Conservation (phyloP, 1,140 invertebrate genomes). For the Ephestia elutella region DNA sequence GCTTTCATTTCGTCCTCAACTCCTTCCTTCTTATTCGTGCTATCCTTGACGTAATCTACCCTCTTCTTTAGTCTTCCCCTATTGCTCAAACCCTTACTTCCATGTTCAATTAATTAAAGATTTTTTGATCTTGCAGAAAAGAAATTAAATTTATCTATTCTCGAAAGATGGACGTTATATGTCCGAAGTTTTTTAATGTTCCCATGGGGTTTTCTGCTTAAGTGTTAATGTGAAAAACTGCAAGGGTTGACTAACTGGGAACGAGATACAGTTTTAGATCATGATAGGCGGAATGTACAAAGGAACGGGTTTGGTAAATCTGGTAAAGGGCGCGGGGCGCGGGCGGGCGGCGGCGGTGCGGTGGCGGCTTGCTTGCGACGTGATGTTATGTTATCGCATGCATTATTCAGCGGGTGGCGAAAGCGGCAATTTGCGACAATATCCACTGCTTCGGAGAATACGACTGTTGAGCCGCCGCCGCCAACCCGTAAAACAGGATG, state of each 20-base stretch:
- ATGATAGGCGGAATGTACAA: constrained; percentile 23
- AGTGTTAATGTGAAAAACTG: not conserved
- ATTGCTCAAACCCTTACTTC: too few species aligned
- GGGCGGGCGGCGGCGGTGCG: constrained; percentile 16
- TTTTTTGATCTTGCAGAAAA: not conserved
- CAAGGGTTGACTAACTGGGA: not conserved
- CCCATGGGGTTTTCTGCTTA: too few species aligned
- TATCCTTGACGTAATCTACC: too few species aligned
- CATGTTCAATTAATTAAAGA: too few species aligned
- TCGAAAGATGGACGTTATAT: too few species aligned
- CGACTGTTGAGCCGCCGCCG: constrained; percentile 61
- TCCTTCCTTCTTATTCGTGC: too few species aligned
- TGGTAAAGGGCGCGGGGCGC: constrained; percentile 14
- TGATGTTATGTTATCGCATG: constrained; percentile 72
- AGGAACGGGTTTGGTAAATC: constrained; percentile 29
- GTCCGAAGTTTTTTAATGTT: too few species aligned
- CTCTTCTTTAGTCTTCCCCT: too few species aligned
- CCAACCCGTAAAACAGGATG: constrained; percentile 62
- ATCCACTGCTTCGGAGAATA: constrained; percentile 69
- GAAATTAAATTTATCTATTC: too few species aligned
- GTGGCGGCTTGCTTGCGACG: constrained; percentile 33
- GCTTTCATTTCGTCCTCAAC: too few species aligned
- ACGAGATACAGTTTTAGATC: not conserved
- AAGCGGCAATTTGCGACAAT: constrained; percentile 73
- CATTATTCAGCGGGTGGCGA: constrained; percentile 71